These are phyloP conservation scores for Apotomis betuletana DNA, from an alignment of 2,888 invertebrate species.

Conservation along the genomic window DNA sequence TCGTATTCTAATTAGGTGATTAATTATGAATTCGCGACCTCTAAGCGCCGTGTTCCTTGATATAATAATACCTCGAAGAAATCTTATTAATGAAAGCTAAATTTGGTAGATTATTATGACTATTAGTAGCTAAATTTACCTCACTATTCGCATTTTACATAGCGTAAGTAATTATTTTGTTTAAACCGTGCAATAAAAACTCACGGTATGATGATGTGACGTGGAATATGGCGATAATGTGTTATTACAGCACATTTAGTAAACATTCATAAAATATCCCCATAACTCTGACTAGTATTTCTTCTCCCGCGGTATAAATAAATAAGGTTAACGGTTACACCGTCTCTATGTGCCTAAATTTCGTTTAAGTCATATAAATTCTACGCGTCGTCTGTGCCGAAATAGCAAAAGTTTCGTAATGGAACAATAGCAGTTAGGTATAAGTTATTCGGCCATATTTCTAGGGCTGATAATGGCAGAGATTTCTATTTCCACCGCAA, in stretches of 20 bases:
- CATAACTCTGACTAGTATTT: no score
- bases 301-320: no score
- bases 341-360: not conserved
- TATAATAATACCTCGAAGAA: not conserved
- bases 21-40: conserved; percentile 2
- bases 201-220: no score
- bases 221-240: no score
- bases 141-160: no score
- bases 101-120: no score
- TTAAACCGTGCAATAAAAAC: no score
- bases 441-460: conserved; percentile 1
- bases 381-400: not conserved
- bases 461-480: conserved; percentile 5
- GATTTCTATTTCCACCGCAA: conserved; percentile 18
- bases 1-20: conserved; percentile 6
- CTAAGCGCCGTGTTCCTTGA: not conserved
- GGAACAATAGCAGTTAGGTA: not conserved
- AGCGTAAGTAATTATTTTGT: no score
- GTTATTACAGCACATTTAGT: no score
- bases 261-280: no score
- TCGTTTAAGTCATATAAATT: not conserved
- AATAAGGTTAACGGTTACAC: not conserved
- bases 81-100: not conserved
- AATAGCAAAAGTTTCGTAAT: not conserved
- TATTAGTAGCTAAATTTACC: no score